phyloP scores from a whole-genome alignment of 2,888 invertebrate species.

The Plebejus anna region DNA sequence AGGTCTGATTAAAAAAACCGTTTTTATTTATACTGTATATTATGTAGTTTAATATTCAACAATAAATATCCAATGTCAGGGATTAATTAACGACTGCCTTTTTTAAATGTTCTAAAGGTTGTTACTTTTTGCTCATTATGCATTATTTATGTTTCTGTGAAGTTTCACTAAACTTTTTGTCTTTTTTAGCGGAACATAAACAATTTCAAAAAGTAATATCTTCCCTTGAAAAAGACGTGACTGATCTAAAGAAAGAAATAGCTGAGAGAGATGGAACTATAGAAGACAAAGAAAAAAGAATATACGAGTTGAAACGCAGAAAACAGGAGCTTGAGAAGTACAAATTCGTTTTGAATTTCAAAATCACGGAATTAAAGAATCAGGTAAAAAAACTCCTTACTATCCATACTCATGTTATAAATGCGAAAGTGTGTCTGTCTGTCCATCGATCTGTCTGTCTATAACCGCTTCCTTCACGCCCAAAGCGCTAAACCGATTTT shows the following conservation, averaged over 20 bases:
- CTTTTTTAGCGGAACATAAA: slow-evolving; percentile 80
- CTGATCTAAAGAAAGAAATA: slow-evolving; percentile 91
- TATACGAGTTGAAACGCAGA: slow-evolving; percentile 89
- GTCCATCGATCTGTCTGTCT: no score
- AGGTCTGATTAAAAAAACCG: slow-evolving; percentile 45
- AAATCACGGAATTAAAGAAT: slow-evolving; percentile 91
- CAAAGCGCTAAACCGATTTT: no score
- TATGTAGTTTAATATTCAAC: no score
- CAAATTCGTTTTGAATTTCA: slow-evolving; percentile 93
- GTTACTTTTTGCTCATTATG: not conserved
- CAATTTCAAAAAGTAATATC: slow-evolving; percentile 86
- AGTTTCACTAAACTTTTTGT: not conserved
- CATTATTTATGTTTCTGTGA: not conserved
- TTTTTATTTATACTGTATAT: no score
- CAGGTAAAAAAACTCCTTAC: slow-evolving; percentile 63
- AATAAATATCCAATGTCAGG: no score
- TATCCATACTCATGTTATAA: not conserved
- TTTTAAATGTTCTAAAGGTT: no score
- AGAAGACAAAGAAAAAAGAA: slow-evolving; percentile 91
- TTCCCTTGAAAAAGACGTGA: slow-evolving; percentile 87
- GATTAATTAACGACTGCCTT: no score
- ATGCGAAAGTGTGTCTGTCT: no score
- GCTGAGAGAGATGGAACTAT: slow-evolving; percentile 90
- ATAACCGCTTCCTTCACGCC: no score
- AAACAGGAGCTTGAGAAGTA: slow-evolving; percentile 95